Conservation (phyloP, 2,888 invertebrate species). For the Blera fallax region DNA sequence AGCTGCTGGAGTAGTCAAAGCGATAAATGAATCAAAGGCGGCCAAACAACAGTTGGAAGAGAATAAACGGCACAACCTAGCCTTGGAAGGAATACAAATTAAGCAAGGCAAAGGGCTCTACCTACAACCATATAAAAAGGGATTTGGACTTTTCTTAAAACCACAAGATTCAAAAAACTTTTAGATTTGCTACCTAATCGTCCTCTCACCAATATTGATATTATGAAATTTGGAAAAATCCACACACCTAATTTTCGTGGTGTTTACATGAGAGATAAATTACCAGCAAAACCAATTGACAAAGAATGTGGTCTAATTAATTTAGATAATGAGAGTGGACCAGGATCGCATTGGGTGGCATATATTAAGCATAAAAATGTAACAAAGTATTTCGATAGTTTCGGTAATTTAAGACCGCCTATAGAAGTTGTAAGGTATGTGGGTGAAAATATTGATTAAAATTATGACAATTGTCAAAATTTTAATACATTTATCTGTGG, state of each 20-base stretch:
- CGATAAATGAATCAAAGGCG: too few species aligned
- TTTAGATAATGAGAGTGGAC: slow-evolving; percentile 74
- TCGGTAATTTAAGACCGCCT: too few species aligned
- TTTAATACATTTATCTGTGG: slow-evolving; percentile 75
- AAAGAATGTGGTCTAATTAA: slow-evolving; percentile 48
- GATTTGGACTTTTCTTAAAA: slow-evolving; percentile 21
- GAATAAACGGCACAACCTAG: slow-evolving; percentile 77
- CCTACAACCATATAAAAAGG: slow-evolving; percentile 74
- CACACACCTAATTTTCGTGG: slow-evolving; percentile 57
- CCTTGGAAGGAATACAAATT: slow-evolving; percentile 77
- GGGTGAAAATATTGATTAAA: slow-evolving; percentile 73
- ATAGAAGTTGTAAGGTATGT: slow-evolving; percentile 76
- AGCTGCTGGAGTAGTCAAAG: too few species aligned
- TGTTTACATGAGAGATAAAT: slow-evolving; percentile 69
- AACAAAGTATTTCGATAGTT: too few species aligned
- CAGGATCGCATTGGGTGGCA: slow-evolving; percentile 78
- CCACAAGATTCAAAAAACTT: slow-evolving; percentile 73
- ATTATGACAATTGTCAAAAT: slow-evolving; percentile 75
- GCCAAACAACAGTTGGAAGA: slow-evolving; percentile 72
- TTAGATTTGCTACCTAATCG: too few species aligned
- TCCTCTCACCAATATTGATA: too few species aligned
- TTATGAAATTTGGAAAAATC: slow-evolving; percentile 64
- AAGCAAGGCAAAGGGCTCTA: slow-evolving; percentile 76
- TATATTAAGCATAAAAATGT: slow-evolving; percentile 75
- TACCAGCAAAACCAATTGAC: slow-evolving; percentile 3